Evolutionary conservation across 2,113 vertebrate species (phyloP).

Genomic region (Psettodes erumei): DNA sequence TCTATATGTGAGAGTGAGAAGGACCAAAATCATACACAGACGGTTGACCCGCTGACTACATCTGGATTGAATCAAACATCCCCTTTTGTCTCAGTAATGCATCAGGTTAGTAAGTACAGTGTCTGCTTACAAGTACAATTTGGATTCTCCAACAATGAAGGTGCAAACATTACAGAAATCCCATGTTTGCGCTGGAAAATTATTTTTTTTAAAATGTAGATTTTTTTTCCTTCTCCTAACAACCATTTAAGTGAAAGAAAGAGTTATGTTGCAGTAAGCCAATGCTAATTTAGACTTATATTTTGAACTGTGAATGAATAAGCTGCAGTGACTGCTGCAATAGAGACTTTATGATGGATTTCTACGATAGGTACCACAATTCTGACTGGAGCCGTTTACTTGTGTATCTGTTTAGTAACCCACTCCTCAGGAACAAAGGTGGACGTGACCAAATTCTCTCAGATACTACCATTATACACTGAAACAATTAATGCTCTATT

Average conservation of each 20-base stretch:
- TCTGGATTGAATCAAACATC: constrained; percentile 55
- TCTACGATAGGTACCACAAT: constrained; percentile 51
- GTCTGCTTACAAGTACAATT: constrained; percentile 61
- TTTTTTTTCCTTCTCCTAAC: constrained; percentile 18
- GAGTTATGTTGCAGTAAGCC: constrained; percentile 31
- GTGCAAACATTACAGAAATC: constrained; percentile 41
- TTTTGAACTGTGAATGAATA: constrained; percentile 44
- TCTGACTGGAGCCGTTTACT: constrained; percentile 67
- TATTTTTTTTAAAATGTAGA: constrained; percentile 34
- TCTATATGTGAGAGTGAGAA: constrained; percentile 81
- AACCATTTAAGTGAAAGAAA: constrained; percentile 25
- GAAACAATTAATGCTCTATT: constrained; percentile 45
- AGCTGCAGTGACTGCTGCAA: constrained; percentile 34
- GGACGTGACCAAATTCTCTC: constrained; percentile 83
- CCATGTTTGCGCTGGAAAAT: constrained; percentile 43
- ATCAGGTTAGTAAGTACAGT: constrained; percentile 58
- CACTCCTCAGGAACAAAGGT: constrained; percentile 86
- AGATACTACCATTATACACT: constrained; percentile 56
- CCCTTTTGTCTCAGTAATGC: constrained; percentile 54
- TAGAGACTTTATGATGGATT: constrained; percentile 35
- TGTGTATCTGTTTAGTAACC: constrained; percentile 74
- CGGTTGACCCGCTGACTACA: constrained; percentile 36
- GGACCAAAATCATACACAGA: constrained; percentile 81
- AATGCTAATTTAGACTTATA: constrained; percentile 30
- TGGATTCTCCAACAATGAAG: constrained; percentile 37